Conservation (phyloP, 2,113 vertebrate species). For the Hippocampus zosterae region DNA sequence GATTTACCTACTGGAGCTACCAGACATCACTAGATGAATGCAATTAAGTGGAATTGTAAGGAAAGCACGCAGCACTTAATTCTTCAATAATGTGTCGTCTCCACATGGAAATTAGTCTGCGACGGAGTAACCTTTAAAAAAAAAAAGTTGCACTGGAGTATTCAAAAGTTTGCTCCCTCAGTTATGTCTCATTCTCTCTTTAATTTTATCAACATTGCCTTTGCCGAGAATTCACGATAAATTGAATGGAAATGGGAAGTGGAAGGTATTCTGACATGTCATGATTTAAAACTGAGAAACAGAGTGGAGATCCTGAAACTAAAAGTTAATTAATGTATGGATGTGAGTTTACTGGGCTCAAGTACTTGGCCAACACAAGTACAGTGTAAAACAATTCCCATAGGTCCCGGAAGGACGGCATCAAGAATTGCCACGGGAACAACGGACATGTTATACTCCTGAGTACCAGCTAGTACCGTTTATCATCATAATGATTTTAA, state of each 20-base stretch:
- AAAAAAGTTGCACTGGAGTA: neutral
- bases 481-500: neutral
- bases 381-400: neutral
- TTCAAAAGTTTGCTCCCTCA: no score
- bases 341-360: slow-evolving; percentile 30
- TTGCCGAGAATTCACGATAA: neutral
- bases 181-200: neutral
- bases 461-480: neutral
- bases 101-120: slow-evolving; percentile 3
- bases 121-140: neutral
- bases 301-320: slow-evolving; percentile 51
- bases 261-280: slow-evolving; percentile 29
- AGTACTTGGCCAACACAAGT: neutral
- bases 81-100: slow-evolving; percentile 9
- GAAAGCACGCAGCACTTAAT: neutral
- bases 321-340: slow-evolving; percentile 48
- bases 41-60: slow-evolving; percentile 16
- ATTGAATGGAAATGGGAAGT: neutral
- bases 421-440: neutral
- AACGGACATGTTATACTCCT: neutral
- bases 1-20: slow-evolving; percentile 10
- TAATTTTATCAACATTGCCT: neutral
- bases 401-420: neutral
- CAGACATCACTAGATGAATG: slow-evolving; percentile 12
- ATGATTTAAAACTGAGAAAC: slow-evolving; percentile 51